A percentile compares a stretch with the other conserved stretches of the same genome.
These are phyloP conservation scores for Regulus satrapa DNA, from an alignment of 2,113 vertebrate genomes.

Conservation along the genomic window DNA sequence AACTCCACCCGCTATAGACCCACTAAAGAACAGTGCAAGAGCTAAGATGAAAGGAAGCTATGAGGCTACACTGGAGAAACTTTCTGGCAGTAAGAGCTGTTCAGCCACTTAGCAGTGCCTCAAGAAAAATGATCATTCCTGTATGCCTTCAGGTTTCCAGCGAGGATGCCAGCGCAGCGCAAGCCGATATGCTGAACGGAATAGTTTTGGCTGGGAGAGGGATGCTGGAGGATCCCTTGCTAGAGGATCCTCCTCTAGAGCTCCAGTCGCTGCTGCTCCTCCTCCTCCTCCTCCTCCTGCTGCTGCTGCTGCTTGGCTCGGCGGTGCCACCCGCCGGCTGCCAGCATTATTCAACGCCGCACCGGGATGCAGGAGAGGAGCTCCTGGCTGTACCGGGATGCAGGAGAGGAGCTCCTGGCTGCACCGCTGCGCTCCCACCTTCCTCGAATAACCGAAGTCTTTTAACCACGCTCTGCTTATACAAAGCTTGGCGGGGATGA, in stretches of 20 bases:
- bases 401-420: accelerated
- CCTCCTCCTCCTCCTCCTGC: background rate
- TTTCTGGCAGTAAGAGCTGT: background rate
- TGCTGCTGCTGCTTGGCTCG: too few species aligned
- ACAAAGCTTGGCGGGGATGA: background rate
- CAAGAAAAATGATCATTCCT: background rate
- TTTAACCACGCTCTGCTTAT: background rate
- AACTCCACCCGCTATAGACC: too few species aligned
- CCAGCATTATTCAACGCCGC: accelerated
- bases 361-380: accelerated
- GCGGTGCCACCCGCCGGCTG: background rate
- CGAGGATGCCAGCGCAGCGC: background rate
- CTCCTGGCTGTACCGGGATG: accelerated
- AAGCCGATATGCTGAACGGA: background rate
- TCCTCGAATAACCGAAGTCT: background rate
- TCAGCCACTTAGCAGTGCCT: background rate
- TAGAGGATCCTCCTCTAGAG: too few species aligned
- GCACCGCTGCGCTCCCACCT: accelerated
- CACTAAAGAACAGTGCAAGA: background rate
- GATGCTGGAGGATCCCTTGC: background rate
- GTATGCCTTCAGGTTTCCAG: background rate
- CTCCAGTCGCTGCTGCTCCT: accelerated
- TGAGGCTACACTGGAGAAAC: background rate
- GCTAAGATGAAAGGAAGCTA: background rate
- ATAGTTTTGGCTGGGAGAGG: background rate